Evolutionary conservation across 2,888 invertebrate species (phyloP).

Genomic region (Nemotelus nigrinus): DNA sequence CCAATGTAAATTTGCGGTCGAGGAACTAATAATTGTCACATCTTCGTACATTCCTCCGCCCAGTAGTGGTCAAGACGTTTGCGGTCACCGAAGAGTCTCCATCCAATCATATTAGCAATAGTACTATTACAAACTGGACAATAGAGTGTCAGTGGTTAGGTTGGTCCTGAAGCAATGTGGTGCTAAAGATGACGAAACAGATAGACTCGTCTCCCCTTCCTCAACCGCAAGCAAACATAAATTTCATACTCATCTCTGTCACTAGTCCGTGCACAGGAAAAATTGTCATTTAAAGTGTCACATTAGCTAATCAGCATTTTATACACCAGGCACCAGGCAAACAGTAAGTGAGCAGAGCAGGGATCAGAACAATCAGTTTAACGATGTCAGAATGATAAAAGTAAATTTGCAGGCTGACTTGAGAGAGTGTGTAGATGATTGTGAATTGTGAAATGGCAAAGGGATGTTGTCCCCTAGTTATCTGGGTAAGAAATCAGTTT

Average conservation of each 20-base stretch:
- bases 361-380: conserved; percentile 39
- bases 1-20: conserved; percentile 41
- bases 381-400: conserved; percentile 43
- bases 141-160: conserved; percentile 28
- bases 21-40: conserved; percentile 34
- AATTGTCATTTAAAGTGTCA: conserved; percentile 40
- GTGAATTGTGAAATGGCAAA: conserved; percentile 12
- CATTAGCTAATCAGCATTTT: conserved; percentile 43
- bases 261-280: background rate
- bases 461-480: conserved; percentile 41
- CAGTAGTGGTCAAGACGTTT: conserved; percentile 35
- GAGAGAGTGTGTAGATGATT: background rate
- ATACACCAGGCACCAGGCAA: conserved; percentile 14
- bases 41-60: conserved; percentile 16
- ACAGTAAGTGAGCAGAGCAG: conserved; percentile 7
- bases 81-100: conserved; percentile 15
- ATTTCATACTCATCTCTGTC: conserved; percentile 7
- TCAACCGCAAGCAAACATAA: background rate
- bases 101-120: background rate
- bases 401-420: conserved; percentile 22
- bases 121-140: conserved; percentile 27
- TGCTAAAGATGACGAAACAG: conserved; percentile 25
- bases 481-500: conserved; percentile 40
- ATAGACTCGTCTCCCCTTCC: conserved; percentile 3
- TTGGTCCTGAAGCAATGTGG: conserved; percentile 31